phyloP scores from a whole-genome alignment of 1,140 invertebrate species.

The Cyclargus thomasi region DNA sequence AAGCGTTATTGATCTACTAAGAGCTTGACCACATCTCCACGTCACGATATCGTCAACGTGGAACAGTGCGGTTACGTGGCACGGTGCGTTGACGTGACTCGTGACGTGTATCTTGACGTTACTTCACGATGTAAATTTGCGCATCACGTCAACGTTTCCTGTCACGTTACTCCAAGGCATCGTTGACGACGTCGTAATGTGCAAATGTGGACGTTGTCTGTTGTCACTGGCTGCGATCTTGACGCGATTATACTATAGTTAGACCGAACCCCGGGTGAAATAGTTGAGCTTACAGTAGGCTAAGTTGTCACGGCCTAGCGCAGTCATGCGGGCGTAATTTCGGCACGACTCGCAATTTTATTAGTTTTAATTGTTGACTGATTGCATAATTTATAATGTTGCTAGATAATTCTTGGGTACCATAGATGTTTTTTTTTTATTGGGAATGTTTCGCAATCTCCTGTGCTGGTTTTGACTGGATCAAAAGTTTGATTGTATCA shows the following conservation, averaged over 20 bases:
- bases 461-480: slow-evolving; percentile 33
- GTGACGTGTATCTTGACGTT: too few relatives aligned
- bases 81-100: too few relatives aligned
- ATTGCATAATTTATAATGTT: slow-evolving; percentile 60
- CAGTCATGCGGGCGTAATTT: slow-evolving; percentile 18
- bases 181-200: too few relatives aligned
- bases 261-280: slow-evolving; percentile 33
- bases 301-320: slow-evolving; percentile 30
- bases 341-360: slow-evolving; percentile 20
- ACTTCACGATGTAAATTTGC: too few relatives aligned
- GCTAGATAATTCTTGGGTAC: slow-evolving; percentile 37
- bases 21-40: too few relatives aligned
- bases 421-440: slow-evolving; percentile 25
- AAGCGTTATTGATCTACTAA: neutral
- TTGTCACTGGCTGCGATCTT: neutral
- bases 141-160: too few relatives aligned
- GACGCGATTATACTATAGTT: slow-evolving; percentile 23
- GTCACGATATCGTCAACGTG: too few relatives aligned
- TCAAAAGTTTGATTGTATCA: slow-evolving; percentile 39
- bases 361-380: slow-evolving; percentile 54
- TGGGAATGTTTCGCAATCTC: slow-evolving; percentile 21
- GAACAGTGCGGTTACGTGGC: too few relatives aligned
- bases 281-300: slow-evolving; percentile 37
- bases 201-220: neutral
- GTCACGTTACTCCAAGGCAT: too few relatives aligned